Percentiles rank a stretch among this genome's conserved stretches.
These are phyloP conservation scores for Papilio protenor DNA, from an alignment of 2,888 invertebrate species.

Conservation along the genomic window DNA sequence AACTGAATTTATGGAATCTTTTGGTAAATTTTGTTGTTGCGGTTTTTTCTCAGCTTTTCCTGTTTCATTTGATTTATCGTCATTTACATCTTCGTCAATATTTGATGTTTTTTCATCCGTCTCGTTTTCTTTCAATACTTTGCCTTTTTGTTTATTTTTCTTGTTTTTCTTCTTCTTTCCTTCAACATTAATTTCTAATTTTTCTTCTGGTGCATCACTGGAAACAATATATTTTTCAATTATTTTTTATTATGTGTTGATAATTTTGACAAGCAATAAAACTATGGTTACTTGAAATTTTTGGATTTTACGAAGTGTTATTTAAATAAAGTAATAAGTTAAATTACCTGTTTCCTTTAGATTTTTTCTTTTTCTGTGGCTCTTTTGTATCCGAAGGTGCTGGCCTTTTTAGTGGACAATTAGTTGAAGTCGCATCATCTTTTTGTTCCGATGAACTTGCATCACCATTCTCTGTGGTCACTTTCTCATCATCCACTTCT, in stretches of 20 bases:
- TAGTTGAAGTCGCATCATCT: conserved; percentile 47
- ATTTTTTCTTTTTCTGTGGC: conserved; percentile 43
- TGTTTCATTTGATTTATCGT: conserved; percentile 42
- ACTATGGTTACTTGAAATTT: neutral
- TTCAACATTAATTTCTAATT: conserved; percentile 42
- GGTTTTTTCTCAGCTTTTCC: conserved; percentile 37
- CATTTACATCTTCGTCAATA: conserved; percentile 54
- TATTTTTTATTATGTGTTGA: neutral
- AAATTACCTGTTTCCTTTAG: conserved; percentile 38
- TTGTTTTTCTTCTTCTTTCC: conserved; percentile 47
- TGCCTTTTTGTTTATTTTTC: conserved; percentile 45
- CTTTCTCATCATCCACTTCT: conserved; percentile 54
- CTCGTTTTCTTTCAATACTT: conserved; percentile 47
- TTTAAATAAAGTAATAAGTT: neutral
- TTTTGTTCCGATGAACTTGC: conserved; percentile 55
- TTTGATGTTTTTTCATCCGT: conserved; percentile 41
- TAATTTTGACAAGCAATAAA: neutral
- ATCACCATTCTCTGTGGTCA: conserved; percentile 63
- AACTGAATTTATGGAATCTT: neutral
- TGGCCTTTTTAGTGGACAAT: conserved; percentile 59
- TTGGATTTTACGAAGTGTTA: neutral
- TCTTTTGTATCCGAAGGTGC: conserved; percentile 55
- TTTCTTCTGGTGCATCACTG: conserved; percentile 28
- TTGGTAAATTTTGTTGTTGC: conserved; percentile 11
- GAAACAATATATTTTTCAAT: conserved; percentile 1